Evolutionary conservation across 2,888 invertebrate species (phyloP), one percentile per base, ranked within the genome.

Genomic region (Phragmatobia fuliginosa): DNA sequence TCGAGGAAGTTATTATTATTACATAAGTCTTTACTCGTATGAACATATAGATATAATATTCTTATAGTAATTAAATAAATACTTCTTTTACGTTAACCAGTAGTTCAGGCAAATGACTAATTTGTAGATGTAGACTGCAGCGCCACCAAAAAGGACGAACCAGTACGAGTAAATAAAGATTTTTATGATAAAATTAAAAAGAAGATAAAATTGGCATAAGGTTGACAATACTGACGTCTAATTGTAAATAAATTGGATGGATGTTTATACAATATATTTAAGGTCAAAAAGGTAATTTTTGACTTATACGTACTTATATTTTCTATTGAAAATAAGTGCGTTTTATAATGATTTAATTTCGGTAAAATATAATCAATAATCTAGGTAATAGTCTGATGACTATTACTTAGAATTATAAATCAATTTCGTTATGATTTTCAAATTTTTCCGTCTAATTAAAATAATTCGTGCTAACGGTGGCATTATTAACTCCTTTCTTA

Each of bases 401-500:
- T 52, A 52, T 52, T 52, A 25, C 25, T 28, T 28, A 14, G 11
- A 28, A 28, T 5, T 56, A 11, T n/a, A 4, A 10, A 25, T 28
- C 28, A 25, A 56, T 25, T 56, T 25, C 56, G 11, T 56, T 16
- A 62, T 62, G 62, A 10, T 25, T 52, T 32, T 16, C 82, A 97
- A 97, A 90, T 74, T 97, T 74, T 84, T 85, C 0, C 96, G 95
- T 66, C 81, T 97, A 0, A 89, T 96, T 7, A 94, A 92, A 80
- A 96, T 97, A 32, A 93, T 98, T 63, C 93, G 93, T 60, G 95
- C 96, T 64, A 96, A 97, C 86, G 98, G 98, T 10, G 98, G 98
- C 0, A n/a, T 85, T 0, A 41, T 85, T 1, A 80, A 79, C 31
- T 66, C 91, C 0, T 0, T 82, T 0, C 69, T 77, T 1, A 93